Conservation (phyloP, 2,113 vertebrate genomes). For the Phasianus colchicus region DNA sequence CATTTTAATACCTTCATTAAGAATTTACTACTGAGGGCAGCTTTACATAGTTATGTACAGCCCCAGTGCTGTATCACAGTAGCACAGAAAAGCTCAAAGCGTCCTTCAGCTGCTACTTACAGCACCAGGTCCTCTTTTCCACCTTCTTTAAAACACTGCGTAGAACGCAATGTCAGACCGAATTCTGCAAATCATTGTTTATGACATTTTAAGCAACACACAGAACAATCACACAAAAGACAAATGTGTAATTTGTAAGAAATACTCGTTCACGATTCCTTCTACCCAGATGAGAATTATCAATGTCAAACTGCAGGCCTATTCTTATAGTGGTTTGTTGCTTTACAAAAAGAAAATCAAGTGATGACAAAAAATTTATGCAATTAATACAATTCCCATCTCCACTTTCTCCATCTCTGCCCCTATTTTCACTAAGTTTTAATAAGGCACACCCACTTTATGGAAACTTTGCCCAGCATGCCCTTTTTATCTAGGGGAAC, state of each 20-base stretch:
- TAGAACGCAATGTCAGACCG: background rate
- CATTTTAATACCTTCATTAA: background rate
- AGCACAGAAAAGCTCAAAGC: background rate
- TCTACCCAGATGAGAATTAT: background rate
- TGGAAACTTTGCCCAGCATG: background rate
- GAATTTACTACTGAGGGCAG: background rate
- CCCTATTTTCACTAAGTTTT: background rate
- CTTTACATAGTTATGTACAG: background rate
- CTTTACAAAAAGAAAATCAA: background rate
- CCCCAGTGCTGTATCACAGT: background rate
- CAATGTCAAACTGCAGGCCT: background rate
- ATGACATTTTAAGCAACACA: background rate
- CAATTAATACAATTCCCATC: background rate
- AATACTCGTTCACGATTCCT: background rate
- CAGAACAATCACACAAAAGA: background rate
- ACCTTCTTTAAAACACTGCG: background rate
- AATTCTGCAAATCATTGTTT: background rate
- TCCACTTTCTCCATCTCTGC: background rate
- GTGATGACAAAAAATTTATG: background rate
- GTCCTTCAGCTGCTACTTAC: background rate
- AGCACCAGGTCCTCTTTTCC: background rate
- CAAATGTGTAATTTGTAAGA: background rate
- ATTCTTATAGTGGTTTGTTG: background rate
- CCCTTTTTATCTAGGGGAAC: background rate
- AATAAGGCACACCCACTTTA: background rate